A percentile compares a stretch with the other conserved stretches of the same genome.
Evolutionary conservation across 2,888 invertebrate genomes (phyloP).

Genomic region (Perdita meconis): DNA sequence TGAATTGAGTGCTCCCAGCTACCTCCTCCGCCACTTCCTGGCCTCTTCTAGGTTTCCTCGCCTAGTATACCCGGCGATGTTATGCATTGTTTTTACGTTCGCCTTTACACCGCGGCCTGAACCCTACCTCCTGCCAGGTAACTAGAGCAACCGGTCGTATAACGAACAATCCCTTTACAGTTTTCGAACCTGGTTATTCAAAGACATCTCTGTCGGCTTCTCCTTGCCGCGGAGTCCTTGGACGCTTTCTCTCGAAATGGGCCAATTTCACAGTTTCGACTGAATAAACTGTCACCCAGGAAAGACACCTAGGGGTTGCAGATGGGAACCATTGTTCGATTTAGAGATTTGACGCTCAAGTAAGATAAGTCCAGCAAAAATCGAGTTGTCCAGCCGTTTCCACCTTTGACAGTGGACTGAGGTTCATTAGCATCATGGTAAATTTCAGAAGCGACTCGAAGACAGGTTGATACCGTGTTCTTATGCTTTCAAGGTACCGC

Average conservation of each 20-base stretch:
- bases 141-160: constrained; percentile 73
- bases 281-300: background rate
- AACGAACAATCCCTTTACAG: constrained; percentile 70
- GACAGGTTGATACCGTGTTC: too few species aligned
- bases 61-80: constrained; percentile 69
- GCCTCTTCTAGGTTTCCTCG: constrained; percentile 61
- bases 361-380: too few species aligned
- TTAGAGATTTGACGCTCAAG: background rate
- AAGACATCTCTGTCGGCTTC: constrained; percentile 10
- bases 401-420: too few species aligned
- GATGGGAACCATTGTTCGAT: background rate
- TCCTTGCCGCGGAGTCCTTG: constrained; percentile 19
- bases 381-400: too few species aligned
- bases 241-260: constrained; percentile 35
- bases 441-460: too few species aligned
- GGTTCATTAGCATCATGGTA: too few species aligned
- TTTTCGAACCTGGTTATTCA: constrained; percentile 37
- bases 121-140: constrained; percentile 61
- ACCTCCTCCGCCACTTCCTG: constrained; percentile 53
- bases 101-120: constrained; percentile 66
- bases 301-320: background rate
- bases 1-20: constrained; percentile 84
- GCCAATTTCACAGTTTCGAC: constrained; percentile 2
- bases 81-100: constrained; percentile 81
- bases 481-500: too few species aligned